A percentile compares a stretch with the other conserved stretches of the same genome.
These are phyloP conservation scores for Corythucha ciliata DNA, from an alignment of 2,888 invertebrate species.

Conservation along the genomic window DNA sequence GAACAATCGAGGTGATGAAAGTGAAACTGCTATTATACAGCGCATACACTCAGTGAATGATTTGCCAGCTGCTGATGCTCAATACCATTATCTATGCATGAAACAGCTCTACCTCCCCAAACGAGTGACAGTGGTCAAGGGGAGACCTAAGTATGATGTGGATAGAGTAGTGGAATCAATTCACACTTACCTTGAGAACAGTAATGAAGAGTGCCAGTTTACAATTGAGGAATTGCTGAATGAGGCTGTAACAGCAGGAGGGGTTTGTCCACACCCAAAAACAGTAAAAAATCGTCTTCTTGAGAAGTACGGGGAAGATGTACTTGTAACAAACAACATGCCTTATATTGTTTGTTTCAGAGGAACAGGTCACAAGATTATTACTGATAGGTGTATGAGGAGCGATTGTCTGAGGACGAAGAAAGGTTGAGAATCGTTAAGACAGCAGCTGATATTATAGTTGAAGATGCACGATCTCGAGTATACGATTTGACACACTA, in stretches of 20 bases:
- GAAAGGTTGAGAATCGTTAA: background rate
- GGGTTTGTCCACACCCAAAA: background rate
- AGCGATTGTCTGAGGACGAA: background rate
- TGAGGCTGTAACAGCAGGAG: conserved; percentile 1
- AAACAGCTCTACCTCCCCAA: conserved; percentile 6
- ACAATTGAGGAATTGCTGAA: conserved; percentile 3
- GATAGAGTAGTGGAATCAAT: conserved; percentile 1
- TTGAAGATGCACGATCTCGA: conserved; percentile 3
- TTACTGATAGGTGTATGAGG: conserved; percentile 3
- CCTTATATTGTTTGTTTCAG: conserved; percentile 1
- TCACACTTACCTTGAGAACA: background rate
- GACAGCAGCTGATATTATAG: conserved; percentile 2
- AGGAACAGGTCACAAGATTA: conserved; percentile 3
- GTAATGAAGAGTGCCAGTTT: conserved; percentile 9
- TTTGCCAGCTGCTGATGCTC: conserved; percentile 1
- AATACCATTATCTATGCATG: conserved; percentile 4
- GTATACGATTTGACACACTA: too few relatives aligned
- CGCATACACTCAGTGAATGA: background rate
- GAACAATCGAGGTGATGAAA: background rate
- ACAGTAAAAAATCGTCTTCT: conserved; percentile 9
- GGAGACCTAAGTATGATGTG: background rate
- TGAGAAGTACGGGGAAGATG: conserved; percentile 2
- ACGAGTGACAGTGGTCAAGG: background rate
- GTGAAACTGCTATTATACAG: background rate
- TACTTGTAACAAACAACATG: background rate